Base-by-base conservation (phyloP, 2,797 vertebrate species). In the Acrossocheilus wenchowensis region DNA sequence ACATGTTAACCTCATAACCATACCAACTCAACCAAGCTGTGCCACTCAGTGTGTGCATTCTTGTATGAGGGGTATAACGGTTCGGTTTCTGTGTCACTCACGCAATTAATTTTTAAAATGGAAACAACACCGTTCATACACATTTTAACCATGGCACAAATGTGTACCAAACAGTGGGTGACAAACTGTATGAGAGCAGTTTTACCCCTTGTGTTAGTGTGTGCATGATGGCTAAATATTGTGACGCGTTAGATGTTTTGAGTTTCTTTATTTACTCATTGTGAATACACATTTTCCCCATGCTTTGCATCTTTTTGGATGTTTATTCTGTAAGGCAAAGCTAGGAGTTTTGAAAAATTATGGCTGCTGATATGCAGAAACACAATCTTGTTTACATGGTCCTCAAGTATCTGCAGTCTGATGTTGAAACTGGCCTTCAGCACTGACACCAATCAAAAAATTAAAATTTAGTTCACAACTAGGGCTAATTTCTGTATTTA, bases 1-100 rank as follows among this genome's bases (percentile, higher is more conserved):
- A 64, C 78, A 64, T 39, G 48, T 72, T 72, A 78, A 85, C 74
- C 45, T 85, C 66, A 71, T 60, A 79, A 85, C 64, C 66, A 79
- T 71, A 69, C 75, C 64, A 69, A 41, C 23, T 74, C 26, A 43
- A 9, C 74, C 15, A 39, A 71, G 30, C n/a, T 60, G 14, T 73
- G 17, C 39, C 39, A 62, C 69, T 83, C 81, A 6, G 43, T 66
- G 69, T 73, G 81, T 82, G 81, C 50, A 43, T 12, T 79, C 39
- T 43, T 79, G 39, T 62, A n/a, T 79, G 78, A 79, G 78, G 54
- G 78, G 57, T 30, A 62, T 41, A 79, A 79, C 57, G 0, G 36
- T 62, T 62, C 57, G 0, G 36, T 39, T 78, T 39, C 52, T 41
- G 6, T 79, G 6, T 79, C 41, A 60, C 57, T 43, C 39, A 30